A percentile compares a stretch with the other conserved stretches of the same genome.
phyloP scores from a whole-genome alignment of 2,113 vertebrate genomes.

The Oplegnathus fasciatus region DNA sequence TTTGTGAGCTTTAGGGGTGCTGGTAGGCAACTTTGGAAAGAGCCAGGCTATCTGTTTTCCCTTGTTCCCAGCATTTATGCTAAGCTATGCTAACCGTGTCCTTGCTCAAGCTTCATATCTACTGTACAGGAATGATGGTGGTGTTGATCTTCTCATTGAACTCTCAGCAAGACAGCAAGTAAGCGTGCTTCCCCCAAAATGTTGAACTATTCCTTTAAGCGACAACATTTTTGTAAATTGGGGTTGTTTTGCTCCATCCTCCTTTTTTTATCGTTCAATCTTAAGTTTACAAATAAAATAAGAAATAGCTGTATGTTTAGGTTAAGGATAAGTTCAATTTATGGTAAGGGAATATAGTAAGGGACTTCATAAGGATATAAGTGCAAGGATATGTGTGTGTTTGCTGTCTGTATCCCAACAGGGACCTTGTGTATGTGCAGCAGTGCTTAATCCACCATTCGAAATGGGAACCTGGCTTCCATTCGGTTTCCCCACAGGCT shows the following conservation, averaged over 20 bases:
- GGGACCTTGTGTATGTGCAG: constrained; percentile 62
- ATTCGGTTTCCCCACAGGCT: constrained; percentile 71
- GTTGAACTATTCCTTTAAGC: not conserved
- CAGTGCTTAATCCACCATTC: constrained; percentile 71
- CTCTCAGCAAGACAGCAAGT: not conserved
- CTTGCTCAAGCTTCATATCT: not conserved
- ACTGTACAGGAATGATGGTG: too few species aligned
- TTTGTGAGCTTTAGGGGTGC: not conserved
- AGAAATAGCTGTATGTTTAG: constrained; percentile 1
- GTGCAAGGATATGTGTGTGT: constrained; percentile 40
- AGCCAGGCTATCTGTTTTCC: too few species aligned
- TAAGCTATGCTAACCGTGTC: not conserved
- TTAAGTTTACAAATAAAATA: not conserved
- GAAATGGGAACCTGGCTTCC: constrained; percentile 76
- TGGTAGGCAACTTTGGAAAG: not conserved
- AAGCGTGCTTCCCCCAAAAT: not conserved
- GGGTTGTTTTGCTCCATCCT: not conserved
- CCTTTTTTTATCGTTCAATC: not conserved
- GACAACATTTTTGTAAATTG: not conserved
- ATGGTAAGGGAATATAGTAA: constrained; percentile 20
- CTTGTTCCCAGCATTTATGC: not conserved
- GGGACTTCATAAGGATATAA: constrained; percentile 11
- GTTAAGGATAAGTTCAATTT: constrained; percentile 21
- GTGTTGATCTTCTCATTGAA: too few species aligned
- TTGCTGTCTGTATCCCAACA: constrained; percentile 48